phyloP scores from a whole-genome alignment of 2,797 vertebrate species.

The Diglossa cyanea region DNA sequence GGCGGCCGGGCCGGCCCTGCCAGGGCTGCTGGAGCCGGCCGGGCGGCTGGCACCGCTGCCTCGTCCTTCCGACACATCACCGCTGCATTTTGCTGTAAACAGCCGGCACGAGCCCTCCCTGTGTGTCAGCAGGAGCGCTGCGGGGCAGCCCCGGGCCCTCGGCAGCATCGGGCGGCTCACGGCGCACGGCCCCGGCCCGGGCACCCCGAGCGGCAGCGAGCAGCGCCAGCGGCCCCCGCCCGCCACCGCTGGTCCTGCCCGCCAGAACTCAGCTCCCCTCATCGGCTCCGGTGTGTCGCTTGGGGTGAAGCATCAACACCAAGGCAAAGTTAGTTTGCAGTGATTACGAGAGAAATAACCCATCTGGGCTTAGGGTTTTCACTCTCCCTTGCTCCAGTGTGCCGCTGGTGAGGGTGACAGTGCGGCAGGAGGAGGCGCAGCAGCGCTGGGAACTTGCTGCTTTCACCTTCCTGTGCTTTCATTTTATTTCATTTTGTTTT shows the following conservation, averaged over 20 bases:
- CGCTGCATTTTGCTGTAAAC: constrained; percentile 73
- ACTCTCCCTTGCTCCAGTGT: not conserved
- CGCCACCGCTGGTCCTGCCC: not conserved
- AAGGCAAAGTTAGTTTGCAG: constrained; percentile 26
- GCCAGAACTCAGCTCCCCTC: not conserved
- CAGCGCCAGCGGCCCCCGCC: rapidly evolving
- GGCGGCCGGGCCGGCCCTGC: constrained; percentile 62
- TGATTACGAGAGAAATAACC: constrained; percentile 24
- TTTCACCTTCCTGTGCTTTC: constrained; percentile 71
- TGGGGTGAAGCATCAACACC: constrained; percentile 7
- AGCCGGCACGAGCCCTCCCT: constrained; percentile 59
- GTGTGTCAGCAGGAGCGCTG: not conserved
- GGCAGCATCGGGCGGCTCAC: not conserved
- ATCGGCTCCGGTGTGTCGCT: not conserved
- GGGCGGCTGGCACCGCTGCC: constrained; percentile 70
- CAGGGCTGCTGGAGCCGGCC: constrained; percentile 58
- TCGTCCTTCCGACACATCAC: constrained; percentile 66
- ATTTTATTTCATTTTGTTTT: constrained; percentile 79
- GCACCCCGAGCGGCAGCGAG: not conserved
- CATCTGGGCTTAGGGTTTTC: constrained; percentile 8
- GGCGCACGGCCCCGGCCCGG: not conserved
- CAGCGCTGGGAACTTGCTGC: constrained; percentile 42
- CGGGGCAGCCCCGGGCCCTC: not conserved
- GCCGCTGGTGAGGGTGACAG: constrained; percentile 13
- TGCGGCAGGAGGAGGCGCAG: constrained; percentile 34